Evolutionary conservation across 2,113 vertebrate species (phyloP).

Genomic region (Chamaea fasciata): DNA sequence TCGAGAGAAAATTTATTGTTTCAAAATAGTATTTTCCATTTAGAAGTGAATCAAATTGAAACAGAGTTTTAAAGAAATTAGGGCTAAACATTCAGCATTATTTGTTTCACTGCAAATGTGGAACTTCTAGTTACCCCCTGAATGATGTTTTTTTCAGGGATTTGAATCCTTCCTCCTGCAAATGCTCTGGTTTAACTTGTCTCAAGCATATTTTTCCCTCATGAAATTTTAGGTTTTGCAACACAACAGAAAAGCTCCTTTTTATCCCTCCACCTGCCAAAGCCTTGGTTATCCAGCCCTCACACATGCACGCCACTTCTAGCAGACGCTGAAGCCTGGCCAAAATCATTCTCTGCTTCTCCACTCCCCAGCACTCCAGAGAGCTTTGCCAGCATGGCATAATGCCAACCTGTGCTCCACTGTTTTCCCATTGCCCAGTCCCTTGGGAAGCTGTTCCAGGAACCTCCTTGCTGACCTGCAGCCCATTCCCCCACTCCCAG

Average conservation of each 20-base stretch:
- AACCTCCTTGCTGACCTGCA: not conserved
- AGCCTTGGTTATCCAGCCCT: not conserved
- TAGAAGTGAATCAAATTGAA: not conserved
- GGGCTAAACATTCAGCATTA: not conserved
- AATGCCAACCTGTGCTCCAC: not conserved
- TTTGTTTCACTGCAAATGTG: not conserved
- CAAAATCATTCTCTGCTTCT: not conserved
- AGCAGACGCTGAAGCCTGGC: not conserved
- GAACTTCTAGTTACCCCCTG: not conserved
- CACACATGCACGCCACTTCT: not conserved
- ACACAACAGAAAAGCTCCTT: not conserved
- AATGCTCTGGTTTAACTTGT: not conserved
- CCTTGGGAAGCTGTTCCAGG: not conserved
- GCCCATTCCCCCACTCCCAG: not conserved
- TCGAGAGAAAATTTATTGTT: not conserved
- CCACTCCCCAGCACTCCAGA: not conserved
- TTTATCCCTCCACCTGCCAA: conserved; percentile 25
- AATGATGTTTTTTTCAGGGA: not conserved
- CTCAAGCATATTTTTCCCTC: not conserved
- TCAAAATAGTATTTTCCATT: not conserved
- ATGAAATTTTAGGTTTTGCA: not conserved
- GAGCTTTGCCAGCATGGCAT: not conserved
- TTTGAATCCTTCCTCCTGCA: not conserved
- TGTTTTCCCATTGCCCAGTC: not conserved
- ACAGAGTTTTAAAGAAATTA: not conserved